These are phyloP conservation scores for Pangasianodon hypophthalmus DNA, from an alignment of 2,113 vertebrate species.

Conservation along the genomic window DNA sequence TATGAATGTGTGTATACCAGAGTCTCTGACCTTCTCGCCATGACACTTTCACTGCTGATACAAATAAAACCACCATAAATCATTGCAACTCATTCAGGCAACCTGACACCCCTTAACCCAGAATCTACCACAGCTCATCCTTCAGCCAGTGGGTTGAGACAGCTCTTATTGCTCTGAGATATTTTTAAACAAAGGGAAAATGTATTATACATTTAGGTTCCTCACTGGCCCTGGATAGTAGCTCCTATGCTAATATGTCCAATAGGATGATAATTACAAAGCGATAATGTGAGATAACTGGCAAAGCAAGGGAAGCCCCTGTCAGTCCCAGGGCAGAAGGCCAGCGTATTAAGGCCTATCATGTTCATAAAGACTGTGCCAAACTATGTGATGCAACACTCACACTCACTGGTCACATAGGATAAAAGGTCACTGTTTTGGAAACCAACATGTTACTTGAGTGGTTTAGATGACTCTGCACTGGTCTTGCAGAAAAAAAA, in stretches of 20 bases:
- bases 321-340: constrained; percentile 39
- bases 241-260: constrained; percentile 70
- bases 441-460: constrained; percentile 14
- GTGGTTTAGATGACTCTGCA: neutral
- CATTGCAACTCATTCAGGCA: constrained; percentile 70
- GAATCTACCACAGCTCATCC: constrained; percentile 51
- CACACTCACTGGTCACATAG: constrained; percentile 43
- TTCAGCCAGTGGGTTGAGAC: constrained; percentile 55
- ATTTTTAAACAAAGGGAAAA: constrained; percentile 54
- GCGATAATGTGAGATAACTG: constrained; percentile 72
- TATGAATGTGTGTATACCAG: constrained; percentile 53
- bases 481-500: neutral
- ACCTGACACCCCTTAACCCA: constrained; percentile 58
- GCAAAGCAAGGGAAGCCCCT: constrained; percentile 54
- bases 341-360: constrained; percentile 29
- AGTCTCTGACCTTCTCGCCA: constrained; percentile 66
- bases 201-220: constrained; percentile 39
- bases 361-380: constrained; percentile 62
- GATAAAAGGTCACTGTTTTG: constrained; percentile 5
- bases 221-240: constrained; percentile 60
- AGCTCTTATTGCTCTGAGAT: constrained; percentile 31
- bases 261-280: constrained; percentile 74
- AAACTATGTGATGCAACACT: constrained; percentile 63
- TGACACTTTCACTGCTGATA: constrained; percentile 67
- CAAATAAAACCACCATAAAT: constrained; percentile 71